Evolutionary conservation across 2,888 invertebrate genomes (phyloP).

Genomic region (Cyclophora albipunctata): DNA sequence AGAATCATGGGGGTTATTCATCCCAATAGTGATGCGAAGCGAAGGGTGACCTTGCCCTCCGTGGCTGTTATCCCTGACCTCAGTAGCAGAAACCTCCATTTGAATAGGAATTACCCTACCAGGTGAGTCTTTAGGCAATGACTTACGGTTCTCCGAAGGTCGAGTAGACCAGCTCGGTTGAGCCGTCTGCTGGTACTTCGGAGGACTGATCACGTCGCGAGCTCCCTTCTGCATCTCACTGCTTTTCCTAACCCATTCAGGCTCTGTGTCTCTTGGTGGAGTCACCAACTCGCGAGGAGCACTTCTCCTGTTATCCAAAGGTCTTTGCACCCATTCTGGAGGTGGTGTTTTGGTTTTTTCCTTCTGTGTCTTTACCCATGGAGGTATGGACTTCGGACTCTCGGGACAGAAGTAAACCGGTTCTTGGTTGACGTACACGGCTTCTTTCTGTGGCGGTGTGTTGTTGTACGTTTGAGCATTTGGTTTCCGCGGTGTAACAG

Average conservation of each 20-base stretch:
- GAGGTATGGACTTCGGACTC: constrained; percentile 62
- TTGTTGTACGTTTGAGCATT: constrained; percentile 47
- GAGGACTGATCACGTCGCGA: constrained; percentile 61
- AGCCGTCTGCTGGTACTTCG: constrained; percentile 55
- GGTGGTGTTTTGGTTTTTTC: constrained; percentile 70
- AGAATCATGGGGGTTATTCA: constrained; percentile 47
- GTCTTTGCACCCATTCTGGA: constrained; percentile 61
- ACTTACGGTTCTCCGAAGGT: constrained; percentile 64
- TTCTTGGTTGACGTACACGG: constrained; percentile 62
- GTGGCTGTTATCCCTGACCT: constrained; percentile 43
- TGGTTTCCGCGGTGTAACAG: constrained; percentile 57
- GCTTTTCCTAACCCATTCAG: constrained; percentile 66
- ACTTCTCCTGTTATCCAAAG: constrained; percentile 55
- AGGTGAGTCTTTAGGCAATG: constrained; percentile 59
- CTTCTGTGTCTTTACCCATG: constrained; percentile 66
- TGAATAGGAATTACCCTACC: constrained; percentile 80
- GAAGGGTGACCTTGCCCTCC: constrained; percentile 37
- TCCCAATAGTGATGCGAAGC: constrained; percentile 65
- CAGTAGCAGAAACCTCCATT: constrained; percentile 72
- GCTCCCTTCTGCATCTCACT: constrained; percentile 54
- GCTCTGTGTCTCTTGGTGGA: constrained; percentile 59
- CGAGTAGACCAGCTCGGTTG: constrained; percentile 66
- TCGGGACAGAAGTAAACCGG: constrained; percentile 65
- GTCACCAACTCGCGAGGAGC: constrained; percentile 54
- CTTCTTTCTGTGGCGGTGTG: constrained; percentile 51